Conservation (phyloP, 2,888 invertebrate genomes). For the Resseliella maxima region DNA sequence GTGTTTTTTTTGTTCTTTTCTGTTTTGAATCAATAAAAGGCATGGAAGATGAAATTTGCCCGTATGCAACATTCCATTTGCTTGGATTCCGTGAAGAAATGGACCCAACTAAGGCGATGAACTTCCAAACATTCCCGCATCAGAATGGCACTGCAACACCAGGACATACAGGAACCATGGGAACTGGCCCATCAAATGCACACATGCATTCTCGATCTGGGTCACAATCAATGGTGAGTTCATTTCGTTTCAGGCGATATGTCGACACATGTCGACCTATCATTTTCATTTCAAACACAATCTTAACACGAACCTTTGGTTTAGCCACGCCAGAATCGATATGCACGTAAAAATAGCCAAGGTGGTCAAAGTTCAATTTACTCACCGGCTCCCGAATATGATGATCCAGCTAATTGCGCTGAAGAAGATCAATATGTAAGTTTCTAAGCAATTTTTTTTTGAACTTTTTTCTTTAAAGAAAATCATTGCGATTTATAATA, state of each 20-base stretch:
- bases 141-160: conserved; percentile 73
- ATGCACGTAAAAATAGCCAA: conserved; percentile 79
- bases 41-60: conserved; percentile 96
- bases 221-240: conserved; percentile 85
- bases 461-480: background rate
- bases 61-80: conserved; percentile 96
- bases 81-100: conserved; percentile 95
- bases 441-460: background rate
- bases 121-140: conserved; percentile 90
- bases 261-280: conserved; percentile 30
- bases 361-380: conserved; percentile 86
- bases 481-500: no score
- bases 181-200: conserved; percentile 76
- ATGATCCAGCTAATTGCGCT: conserved; percentile 92
- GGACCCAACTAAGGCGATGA: conserved; percentile 91
- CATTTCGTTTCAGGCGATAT: conserved; percentile 18
- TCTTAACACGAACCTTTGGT: conserved; percentile 59
- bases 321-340: conserved; percentile 75
- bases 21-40: conserved; percentile 69
- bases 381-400: conserved; percentile 87
- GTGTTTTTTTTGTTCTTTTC: background rate
- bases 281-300: background rate
- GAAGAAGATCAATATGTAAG: conserved; percentile 89
- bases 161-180: conserved; percentile 84
- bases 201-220: conserved; percentile 86